These are phyloP conservation scores for Trachurus trachurus DNA, from an alignment of 2,797 vertebrate genomes.

Conservation along the genomic window DNA sequence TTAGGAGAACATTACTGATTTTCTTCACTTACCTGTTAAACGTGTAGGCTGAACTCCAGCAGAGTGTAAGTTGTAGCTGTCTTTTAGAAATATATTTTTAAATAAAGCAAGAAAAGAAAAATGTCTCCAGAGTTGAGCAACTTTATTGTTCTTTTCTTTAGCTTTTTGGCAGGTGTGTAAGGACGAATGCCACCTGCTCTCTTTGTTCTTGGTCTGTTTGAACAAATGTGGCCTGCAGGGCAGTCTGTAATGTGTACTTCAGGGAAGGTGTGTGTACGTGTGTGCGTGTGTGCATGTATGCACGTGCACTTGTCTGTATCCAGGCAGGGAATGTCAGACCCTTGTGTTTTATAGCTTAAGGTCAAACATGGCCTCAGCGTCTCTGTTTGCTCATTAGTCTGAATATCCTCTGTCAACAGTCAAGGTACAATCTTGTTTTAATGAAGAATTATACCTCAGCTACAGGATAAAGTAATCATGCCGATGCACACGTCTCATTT, in stretches of 20 bases:
- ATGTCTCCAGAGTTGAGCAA: constrained; percentile 13
- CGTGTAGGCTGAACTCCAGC: neutral
- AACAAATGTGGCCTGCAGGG: constrained; percentile 70
- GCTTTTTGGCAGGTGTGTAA: constrained; percentile 65
- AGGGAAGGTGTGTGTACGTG: constrained; percentile 27
- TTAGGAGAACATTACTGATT: constrained; percentile 1
- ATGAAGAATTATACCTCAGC: constrained; percentile 62
- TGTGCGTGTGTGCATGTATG: constrained; percentile 1
- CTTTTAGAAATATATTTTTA: constrained; percentile 10
- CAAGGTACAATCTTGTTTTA: constrained; percentile 61
- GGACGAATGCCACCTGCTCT: constrained; percentile 70
- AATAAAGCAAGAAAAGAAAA: constrained; percentile 15
- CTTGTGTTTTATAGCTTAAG: constrained; percentile 72
- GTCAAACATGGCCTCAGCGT: constrained; percentile 72
- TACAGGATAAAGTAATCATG: constrained; percentile 20
- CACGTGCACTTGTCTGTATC: constrained; percentile 59
- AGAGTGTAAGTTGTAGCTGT: neutral
- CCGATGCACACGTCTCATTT: neutral
- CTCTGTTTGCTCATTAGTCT: constrained; percentile 74
- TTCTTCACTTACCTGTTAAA: constrained; percentile 1
- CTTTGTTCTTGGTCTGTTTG: constrained; percentile 79
- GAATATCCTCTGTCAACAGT: constrained; percentile 69
- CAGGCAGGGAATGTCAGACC: constrained; percentile 62
- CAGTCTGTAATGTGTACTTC: constrained; percentile 54
- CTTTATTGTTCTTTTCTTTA: constrained; percentile 53